Evolutionary conservation across 2,888 invertebrate species (phyloP).

Genomic region (Tribolium freemani): DNA sequence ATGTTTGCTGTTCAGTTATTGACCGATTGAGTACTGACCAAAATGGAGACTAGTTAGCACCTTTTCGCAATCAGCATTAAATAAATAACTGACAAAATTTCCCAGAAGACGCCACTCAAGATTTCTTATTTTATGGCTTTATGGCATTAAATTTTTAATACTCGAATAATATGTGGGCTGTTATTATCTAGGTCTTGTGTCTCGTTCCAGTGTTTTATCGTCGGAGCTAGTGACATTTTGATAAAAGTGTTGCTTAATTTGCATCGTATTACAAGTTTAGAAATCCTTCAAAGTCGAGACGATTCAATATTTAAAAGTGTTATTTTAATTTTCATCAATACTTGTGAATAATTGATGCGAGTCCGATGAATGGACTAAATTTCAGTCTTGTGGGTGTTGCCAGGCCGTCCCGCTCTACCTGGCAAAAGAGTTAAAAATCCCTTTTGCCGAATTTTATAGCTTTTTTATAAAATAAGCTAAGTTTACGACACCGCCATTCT

Average conservation of each 20-base stretch:
- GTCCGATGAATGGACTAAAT: slow-evolving; percentile 5
- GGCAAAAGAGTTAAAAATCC: slow-evolving; percentile 29
- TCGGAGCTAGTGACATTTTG: neutral
- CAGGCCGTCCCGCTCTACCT: slow-evolving; percentile 1
- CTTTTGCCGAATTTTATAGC: slow-evolving; percentile 26
- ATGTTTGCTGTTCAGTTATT: slow-evolving; percentile 1
- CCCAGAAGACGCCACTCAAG: neutral
- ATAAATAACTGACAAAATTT: neutral
- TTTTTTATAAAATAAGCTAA: slow-evolving; percentile 7
- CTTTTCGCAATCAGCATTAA: slow-evolving; percentile 13
- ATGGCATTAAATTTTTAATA: neutral
- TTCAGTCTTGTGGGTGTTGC: neutral
- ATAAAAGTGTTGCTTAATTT: neutral
- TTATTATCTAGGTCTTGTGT: slow-evolving; percentile 2
- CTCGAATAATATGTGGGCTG: neutral
- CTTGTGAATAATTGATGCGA: slow-evolving; percentile 6
- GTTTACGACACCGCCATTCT: slow-evolving; percentile 32
- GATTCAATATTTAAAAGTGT: slow-evolving; percentile 5
- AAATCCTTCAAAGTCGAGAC: neutral
- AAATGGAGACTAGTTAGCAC: slow-evolving; percentile 19
- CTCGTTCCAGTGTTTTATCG: neutral
- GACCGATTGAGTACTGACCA: neutral
- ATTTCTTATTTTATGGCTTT: neutral
- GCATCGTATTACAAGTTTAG: neutral
- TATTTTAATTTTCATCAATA: slow-evolving; percentile 20